These are phyloP conservation scores for Psittacula echo DNA, from an alignment of 2,797 vertebrate genomes.

Conservation along the genomic window DNA sequence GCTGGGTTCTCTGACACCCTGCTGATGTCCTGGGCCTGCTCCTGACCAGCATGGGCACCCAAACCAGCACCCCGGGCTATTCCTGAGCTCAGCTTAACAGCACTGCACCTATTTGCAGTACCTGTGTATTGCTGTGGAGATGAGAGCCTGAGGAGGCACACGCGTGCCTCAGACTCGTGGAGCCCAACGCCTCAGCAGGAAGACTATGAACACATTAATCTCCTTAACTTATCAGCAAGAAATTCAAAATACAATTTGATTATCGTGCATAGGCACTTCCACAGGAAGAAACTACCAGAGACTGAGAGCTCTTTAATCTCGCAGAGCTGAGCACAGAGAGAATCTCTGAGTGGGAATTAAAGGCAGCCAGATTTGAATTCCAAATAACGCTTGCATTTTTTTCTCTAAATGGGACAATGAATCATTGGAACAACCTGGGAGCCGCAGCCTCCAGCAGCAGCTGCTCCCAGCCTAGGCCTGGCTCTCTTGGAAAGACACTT, in stretches of 20 bases:
- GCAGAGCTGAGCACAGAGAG: not conserved
- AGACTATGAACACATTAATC: not conserved
- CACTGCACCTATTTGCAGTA: fast-evolving
- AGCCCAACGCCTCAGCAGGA: not conserved
- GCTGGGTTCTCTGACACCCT: not conserved
- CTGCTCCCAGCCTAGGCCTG: not conserved
- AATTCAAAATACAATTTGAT: slow-evolving; percentile 38
- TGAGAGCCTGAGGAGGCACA: not conserved
- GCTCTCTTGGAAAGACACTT: not conserved
- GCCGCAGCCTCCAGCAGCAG: not conserved
- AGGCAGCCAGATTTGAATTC: not conserved
- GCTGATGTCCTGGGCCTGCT: not conserved
- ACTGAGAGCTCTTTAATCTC: slow-evolving; percentile 23
- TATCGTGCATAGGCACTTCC: slow-evolving; percentile 15
- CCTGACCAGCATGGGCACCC: not conserved
- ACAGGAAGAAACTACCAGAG: slow-evolving; percentile 27
- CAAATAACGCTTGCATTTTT: not conserved
- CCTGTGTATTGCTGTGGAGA: not conserved
- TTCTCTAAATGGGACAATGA: not conserved
- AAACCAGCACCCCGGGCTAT: fast-evolving
- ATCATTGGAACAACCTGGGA: not conserved
- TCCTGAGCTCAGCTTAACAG: not conserved
- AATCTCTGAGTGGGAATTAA: slow-evolving; percentile 22
- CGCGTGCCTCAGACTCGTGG: not conserved
- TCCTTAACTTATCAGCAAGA: slow-evolving; percentile 18